Percentiles rank a stretch among this genome's conserved stretches.
Evolutionary conservation across 1,140 invertebrate species (phyloP).

Genomic region (Thaumetopoea pityocampa): DNA sequence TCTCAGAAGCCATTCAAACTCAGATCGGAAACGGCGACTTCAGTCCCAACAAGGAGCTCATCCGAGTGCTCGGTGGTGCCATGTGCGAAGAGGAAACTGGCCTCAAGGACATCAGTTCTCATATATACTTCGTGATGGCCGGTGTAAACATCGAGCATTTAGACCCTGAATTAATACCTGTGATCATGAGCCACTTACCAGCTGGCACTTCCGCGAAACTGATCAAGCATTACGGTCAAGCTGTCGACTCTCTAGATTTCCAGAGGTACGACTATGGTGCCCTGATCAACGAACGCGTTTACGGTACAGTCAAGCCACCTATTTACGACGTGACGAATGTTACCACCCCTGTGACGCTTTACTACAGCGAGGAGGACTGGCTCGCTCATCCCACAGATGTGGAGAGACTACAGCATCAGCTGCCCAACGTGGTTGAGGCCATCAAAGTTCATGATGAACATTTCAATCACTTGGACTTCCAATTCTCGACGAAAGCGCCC

Average conservation of each 20-base stretch:
- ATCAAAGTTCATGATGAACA: conserved; percentile 75
- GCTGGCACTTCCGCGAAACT: conserved; percentile 87
- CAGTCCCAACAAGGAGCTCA: conserved; percentile 71
- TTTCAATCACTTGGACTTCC: conserved; percentile 85
- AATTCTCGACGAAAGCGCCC: conserved; percentile 79
- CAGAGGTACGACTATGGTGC: conserved; percentile 74
- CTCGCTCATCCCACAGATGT: conserved; percentile 80
- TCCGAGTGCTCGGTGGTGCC: conserved; percentile 69
- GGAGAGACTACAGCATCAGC: conserved; percentile 70
- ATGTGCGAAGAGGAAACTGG: conserved; percentile 73
- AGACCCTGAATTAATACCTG: conserved; percentile 77
- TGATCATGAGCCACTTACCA: conserved; percentile 86
- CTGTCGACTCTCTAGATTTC: conserved; percentile 63
- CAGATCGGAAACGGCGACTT: conserved; percentile 77
- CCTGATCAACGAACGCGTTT: conserved; percentile 67
- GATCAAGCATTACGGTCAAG: conserved; percentile 83
- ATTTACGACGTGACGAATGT: conserved; percentile 80
- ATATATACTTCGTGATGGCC: conserved; percentile 77
- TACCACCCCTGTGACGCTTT: conserved; percentile 79
- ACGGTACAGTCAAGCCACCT: conserved; percentile 77
- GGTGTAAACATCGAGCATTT: conserved; percentile 74
- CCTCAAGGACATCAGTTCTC: conserved; percentile 76
- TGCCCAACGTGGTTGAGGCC: conserved; percentile 63
- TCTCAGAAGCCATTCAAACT: conserved; percentile 76
- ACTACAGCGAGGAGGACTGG: conserved; percentile 82